These are phyloP conservation scores for Nephrotoma appendiculata DNA, from an alignment of 2,888 invertebrate species.

Conservation along the genomic window DNA sequence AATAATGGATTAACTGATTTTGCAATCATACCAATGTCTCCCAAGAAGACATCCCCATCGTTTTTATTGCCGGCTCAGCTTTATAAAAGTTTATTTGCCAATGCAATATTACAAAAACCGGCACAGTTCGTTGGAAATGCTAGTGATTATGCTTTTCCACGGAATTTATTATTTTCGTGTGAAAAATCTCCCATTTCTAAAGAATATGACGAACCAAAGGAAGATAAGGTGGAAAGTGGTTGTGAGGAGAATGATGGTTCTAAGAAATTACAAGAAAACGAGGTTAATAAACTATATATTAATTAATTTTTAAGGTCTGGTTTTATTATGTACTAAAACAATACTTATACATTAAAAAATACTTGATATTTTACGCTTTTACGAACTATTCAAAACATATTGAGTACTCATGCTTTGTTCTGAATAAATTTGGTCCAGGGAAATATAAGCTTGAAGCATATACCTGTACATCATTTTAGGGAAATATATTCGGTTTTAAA, in stretches of 20 bases:
- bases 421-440: too few relatives aligned
- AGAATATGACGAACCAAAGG: slow-evolving; percentile 10
- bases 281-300: neutral
- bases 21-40: neutral
- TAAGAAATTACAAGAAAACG: neutral
- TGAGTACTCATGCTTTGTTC: too few relatives aligned
- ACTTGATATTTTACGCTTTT: too few relatives aligned
- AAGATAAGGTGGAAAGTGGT: neutral
- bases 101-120: slow-evolving; percentile 39
- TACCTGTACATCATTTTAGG: too few relatives aligned
- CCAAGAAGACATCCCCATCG: slow-evolving; percentile 24
- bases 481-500: too few relatives aligned
- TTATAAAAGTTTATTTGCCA: slow-evolving; percentile 65
- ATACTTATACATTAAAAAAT: too few relatives aligned
- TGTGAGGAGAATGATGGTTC: neutral
- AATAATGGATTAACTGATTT: slow-evolving; percentile 13
- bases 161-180: slow-evolving; percentile 40
- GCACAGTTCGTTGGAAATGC: neutral
- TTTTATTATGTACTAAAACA: too few relatives aligned
- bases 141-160: slow-evolving; percentile 20
- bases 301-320: too few relatives aligned
- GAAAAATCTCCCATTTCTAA: slow-evolving; percentile 15
- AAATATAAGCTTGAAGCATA: too few relatives aligned
- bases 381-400: too few relatives aligned
- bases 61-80: slow-evolving; percentile 61